Conservation (phyloP, 1,140 invertebrate genomes). For the Achatina immaculata region DNA sequence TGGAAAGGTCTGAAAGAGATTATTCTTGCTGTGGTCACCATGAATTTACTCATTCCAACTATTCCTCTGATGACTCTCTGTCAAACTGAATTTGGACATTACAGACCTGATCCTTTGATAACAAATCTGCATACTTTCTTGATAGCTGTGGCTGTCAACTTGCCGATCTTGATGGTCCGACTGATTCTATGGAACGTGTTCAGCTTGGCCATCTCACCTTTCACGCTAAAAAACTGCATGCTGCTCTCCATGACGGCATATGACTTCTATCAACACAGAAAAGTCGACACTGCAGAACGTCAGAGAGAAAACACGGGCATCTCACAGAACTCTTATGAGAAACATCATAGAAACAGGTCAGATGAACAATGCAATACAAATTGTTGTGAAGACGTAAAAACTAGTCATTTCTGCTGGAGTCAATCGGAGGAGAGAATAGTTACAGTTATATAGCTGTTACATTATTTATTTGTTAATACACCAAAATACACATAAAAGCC, state of each 20-base stretch:
- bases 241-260: slow-evolving; percentile 62
- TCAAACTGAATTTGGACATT: slow-evolving; percentile 63
- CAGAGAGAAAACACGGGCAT: too few relatives aligned
- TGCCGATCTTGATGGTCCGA: slow-evolving; percentile 75
- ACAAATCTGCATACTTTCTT: slow-evolving; percentile 71
- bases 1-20: slow-evolving; percentile 69
- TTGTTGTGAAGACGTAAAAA: too few relatives aligned
- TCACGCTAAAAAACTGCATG: slow-evolving; percentile 76
- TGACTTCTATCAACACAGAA: slow-evolving; percentile 50
- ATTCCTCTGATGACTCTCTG: slow-evolving; percentile 75
- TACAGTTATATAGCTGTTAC: too few relatives aligned
- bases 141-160: slow-evolving; percentile 73
- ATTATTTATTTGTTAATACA: too few relatives aligned
- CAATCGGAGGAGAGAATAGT: too few relatives aligned
- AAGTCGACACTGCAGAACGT: slow-evolving; percentile 15
- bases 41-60: slow-evolving; percentile 76
- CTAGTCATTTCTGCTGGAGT: too few relatives aligned
- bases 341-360: too few relatives aligned
- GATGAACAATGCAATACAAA: too few relatives aligned
- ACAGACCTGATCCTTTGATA: slow-evolving; percentile 50
- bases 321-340: too few relatives aligned
- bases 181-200: slow-evolving; percentile 74
- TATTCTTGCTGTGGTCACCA: slow-evolving; percentile 72
- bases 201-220: slow-evolving; percentile 73
- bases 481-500: too few relatives aligned